A percentile compares a stretch with the other conserved stretches of the same genome.
Evolutionary conservation across 1,140 invertebrate species (phyloP).

Genomic region (Macrosteles quadrilineatus): DNA sequence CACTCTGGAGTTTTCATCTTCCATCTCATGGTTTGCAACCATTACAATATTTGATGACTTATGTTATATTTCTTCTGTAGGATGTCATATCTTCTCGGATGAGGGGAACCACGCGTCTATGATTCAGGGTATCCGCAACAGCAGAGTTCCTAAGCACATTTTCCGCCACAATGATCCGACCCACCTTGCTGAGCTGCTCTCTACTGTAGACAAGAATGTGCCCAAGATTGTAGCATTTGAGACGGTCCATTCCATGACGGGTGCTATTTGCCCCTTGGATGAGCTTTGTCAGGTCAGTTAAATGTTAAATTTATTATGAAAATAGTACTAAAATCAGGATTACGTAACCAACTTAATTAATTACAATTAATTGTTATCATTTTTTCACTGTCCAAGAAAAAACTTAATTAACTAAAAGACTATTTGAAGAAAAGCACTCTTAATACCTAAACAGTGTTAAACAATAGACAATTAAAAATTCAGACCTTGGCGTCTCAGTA

Average conservation of each 20-base stretch:
- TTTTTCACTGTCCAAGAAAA: no score
- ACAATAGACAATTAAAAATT: no score
- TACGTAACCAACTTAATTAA: no score
- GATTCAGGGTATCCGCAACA: constrained; percentile 97
- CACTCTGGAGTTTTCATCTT: no score
- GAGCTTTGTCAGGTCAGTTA: constrained; percentile 42
- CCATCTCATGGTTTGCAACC: no score
- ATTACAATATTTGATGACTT: constrained; percentile 24
- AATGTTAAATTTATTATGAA: no score
- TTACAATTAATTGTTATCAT: no score
- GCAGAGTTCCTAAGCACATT: constrained; percentile 89
- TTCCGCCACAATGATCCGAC: constrained; percentile 92
- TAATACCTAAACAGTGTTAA: no score
- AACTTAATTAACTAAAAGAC: no score
- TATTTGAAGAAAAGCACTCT: no score
- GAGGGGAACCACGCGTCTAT: constrained; percentile 98
- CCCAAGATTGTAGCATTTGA: constrained; percentile 99
- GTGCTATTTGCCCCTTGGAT: constrained; percentile 86
- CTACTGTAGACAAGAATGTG: constrained; percentile 67
- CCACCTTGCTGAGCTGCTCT: constrained; percentile 80
- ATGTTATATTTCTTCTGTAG: constrained; percentile 51
- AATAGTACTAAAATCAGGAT: no score
- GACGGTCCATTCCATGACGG: constrained; percentile 99
- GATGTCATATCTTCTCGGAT: constrained; percentile 96
- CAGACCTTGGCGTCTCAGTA: no score